Percentiles rank a stretch among this genome's conserved stretches.
These are phyloP conservation scores for Semicossyphus pulcher DNA, from an alignment of 2,113 vertebrate genomes.

Conservation along the genomic window DNA sequence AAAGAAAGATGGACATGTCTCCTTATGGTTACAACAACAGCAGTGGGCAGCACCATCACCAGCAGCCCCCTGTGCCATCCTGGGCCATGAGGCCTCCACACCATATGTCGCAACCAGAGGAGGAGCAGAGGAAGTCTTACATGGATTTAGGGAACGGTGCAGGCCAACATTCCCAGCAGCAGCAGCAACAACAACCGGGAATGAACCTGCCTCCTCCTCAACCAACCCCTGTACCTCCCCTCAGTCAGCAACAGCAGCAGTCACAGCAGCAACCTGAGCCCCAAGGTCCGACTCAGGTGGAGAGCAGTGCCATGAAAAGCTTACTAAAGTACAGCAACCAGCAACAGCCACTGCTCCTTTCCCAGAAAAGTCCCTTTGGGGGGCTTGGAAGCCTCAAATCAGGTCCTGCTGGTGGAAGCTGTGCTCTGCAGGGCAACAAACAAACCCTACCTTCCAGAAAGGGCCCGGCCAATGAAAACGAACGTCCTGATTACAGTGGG, in stretches of 20 bases:
- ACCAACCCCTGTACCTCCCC: constrained; percentile 60
- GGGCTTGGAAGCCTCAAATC: constrained; percentile 90
- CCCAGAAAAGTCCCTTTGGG: constrained; percentile 91
- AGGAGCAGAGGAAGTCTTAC: constrained; percentile 90
- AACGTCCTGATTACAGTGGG: constrained; percentile 89
- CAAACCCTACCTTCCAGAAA: constrained; percentile 83
- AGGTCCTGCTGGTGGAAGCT: constrained; percentile 83
- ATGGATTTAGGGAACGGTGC: constrained; percentile 86
- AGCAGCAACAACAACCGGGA: constrained; percentile 58
- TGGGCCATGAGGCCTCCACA: constrained; percentile 89
- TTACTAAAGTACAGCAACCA: constrained; percentile 96
- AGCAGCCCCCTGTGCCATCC: constrained; percentile 83
- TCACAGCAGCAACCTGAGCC: constrained; percentile 85
- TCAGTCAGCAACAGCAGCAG: constrained; percentile 71
- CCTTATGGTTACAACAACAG: constrained; percentile 86
- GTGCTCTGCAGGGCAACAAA: constrained; percentile 88
- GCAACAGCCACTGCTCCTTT: constrained; percentile 91
- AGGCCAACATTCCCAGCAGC: constrained; percentile 72
- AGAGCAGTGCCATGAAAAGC: constrained; percentile 95
- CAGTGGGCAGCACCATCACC: constrained; percentile 81
- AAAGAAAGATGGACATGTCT: constrained; percentile 90
- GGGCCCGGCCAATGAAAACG: constrained; percentile 82
- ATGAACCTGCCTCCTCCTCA: constrained; percentile 73
- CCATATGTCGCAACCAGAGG: constrained; percentile 81
- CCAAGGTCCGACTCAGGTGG: constrained; percentile 83